Evolutionary conservation across 2,888 invertebrate species (phyloP), one percentile per base, ranked within the genome.

Genomic region (Diarsia brunnea): DNA sequence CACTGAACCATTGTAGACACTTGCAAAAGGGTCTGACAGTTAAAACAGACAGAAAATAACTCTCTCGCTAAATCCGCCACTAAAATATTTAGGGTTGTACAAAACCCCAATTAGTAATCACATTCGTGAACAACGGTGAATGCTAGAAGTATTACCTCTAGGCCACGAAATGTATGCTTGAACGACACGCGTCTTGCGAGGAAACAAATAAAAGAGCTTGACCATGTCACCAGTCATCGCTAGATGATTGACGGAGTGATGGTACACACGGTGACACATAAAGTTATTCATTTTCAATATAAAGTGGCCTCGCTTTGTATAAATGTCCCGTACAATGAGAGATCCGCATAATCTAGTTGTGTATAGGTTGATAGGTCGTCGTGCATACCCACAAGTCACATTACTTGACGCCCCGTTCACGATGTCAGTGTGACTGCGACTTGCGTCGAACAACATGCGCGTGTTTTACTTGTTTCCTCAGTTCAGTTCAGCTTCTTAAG

Each of bases 101-200:
- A 67, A 43, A 66, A 74, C 45, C 47, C 76, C 53, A 77, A 81
- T 81, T 81, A 81, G 81, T 58, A 80, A 80, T 69, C 49, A 66
- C 75, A 67, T 74, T 64, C 53, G 45, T 58, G 69, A 69, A 65
- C 65, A 45, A 43, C 27, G 67, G n/a, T 82, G 75, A 74, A 79
- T 78, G 74, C 75, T 81, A 74, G 82, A 76, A 67, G 68, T 84
- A 80, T 75, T 61, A 27, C 58, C 58, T 0, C 27, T 31, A 0
- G 1, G 4, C 27, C 58, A 60, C 58, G 4, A 31, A 31, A 27
- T 19, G 10, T 10, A 27, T 10, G 27, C 7, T 55, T 14, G 1
- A 24, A 2, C 55, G 16, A 27, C 27, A 19, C 27, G 58, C 27
- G 58, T 58, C 16, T 27, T 27, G 27, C 16, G 27, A 38, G 7